Evolutionary conservation across 2,797 vertebrate genomes (phyloP).

Genomic region (Nasua narica): DNA sequence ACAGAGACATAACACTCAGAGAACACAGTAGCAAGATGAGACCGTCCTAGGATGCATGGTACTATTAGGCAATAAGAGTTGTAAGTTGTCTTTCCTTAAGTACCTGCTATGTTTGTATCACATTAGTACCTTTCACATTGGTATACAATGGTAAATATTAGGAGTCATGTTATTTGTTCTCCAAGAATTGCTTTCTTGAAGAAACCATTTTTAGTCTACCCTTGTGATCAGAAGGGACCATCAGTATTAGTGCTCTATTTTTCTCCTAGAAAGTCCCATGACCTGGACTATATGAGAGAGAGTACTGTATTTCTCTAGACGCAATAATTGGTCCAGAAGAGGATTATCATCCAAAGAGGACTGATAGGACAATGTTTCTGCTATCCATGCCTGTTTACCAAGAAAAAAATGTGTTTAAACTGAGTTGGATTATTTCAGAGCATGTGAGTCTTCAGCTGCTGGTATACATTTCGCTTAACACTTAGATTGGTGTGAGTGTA

Average conservation of each 20-base stretch:
- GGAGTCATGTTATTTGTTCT: background rate
- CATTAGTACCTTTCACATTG: background rate
- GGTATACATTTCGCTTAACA: background rate
- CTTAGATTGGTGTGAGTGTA: background rate
- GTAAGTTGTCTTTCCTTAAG: background rate
- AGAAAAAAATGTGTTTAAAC: background rate
- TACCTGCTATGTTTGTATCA: background rate
- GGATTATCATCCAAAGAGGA: background rate
- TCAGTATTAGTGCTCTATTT: background rate
- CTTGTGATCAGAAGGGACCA: background rate
- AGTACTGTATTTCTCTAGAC: background rate
- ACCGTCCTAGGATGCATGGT: background rate
- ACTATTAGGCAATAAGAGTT: background rate
- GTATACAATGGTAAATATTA: background rate
- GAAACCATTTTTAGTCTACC: background rate
- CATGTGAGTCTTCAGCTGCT: background rate
- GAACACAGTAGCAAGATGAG: background rate
- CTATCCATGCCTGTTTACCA: too few species aligned
- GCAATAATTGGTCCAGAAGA: background rate
- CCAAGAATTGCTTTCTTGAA: background rate
- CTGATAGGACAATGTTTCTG: background rate
- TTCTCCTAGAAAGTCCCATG: background rate
- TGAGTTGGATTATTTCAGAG: background rate
- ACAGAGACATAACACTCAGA: background rate
- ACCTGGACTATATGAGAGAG: background rate